phyloP scores from a whole-genome alignment of 1,140 invertebrate species.

The Drosophila auraria region DNA sequence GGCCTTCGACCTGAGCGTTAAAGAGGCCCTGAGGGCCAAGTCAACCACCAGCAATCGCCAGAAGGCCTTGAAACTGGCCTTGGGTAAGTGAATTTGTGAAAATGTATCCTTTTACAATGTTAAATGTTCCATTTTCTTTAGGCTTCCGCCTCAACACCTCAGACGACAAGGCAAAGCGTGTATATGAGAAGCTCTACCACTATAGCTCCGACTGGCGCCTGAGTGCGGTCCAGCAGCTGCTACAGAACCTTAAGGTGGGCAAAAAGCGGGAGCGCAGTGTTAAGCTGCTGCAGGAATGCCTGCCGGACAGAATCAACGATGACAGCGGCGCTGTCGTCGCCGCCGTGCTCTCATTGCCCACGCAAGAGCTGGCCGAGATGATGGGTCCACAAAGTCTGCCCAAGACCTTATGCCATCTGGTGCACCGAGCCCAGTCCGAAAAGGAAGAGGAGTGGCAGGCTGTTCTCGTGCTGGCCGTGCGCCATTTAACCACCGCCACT shows the following conservation, averaged over 20 bases:
- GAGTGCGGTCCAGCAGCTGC: slow-evolving; percentile 87
- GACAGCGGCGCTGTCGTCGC: slow-evolving; percentile 86
- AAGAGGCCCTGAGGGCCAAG: slow-evolving; percentile 77
- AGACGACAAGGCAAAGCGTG: slow-evolving; percentile 86
- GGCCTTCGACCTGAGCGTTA: slow-evolving; percentile 88
- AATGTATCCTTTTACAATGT: too few relatives aligned
- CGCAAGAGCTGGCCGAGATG: slow-evolving; percentile 83
- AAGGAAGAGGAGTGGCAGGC: slow-evolving; percentile 76
- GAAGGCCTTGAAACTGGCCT: slow-evolving; percentile 69
- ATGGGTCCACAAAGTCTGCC: slow-evolving; percentile 73
- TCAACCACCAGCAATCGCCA: slow-evolving; percentile 51
- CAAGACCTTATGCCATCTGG: slow-evolving; percentile 66
- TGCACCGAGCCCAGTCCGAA: slow-evolving; percentile 64
- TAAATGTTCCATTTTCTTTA: slow-evolving; percentile 1
- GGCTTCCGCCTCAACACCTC: slow-evolving; percentile 86
- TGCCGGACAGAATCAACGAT: slow-evolving; percentile 87
- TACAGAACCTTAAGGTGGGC: slow-evolving; percentile 84
- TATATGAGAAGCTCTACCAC: slow-evolving; percentile 90
- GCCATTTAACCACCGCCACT: slow-evolving; percentile 68
- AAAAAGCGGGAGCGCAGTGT: slow-evolving; percentile 79
- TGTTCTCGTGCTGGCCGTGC: slow-evolving; percentile 81
- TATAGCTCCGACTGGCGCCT: slow-evolving; percentile 87
- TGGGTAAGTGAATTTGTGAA: slow-evolving; percentile 57
- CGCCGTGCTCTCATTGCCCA: slow-evolving; percentile 85
- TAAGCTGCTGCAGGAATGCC: slow-evolving; percentile 86